Evolutionary conservation across 2,888 invertebrate genomes (phyloP), one percentile per base, ranked within the genome.

Genomic region (Drosophila atroscutellata): DNA sequence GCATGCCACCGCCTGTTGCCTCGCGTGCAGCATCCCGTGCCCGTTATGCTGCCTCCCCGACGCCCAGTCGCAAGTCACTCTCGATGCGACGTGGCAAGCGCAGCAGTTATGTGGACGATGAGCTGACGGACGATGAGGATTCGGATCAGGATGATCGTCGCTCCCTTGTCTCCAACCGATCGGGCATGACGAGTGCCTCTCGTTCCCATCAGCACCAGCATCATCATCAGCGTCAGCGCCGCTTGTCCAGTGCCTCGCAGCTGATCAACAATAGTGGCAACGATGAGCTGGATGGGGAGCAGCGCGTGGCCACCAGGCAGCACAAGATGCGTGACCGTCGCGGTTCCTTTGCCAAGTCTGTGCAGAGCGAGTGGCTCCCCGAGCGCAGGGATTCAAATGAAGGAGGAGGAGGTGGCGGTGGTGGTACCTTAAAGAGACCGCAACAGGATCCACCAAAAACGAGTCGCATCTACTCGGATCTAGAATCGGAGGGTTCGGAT

Each of bases 31-130:
- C 94, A 2, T 95, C 95, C 0, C 94, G 96, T 30, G 93, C 94
- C 0, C 94, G 96, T 9, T 94, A 96, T 37, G 95, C 96, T 3
- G 94, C 94, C 0, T 96, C 96, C 0, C 96, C 96, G 0, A 95
- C 96, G 0, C 94, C 95, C 69, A 96, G 96, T 85, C 94, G 96
- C 37, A 95, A 96, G 78, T 96, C 97, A 0, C 94, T 95, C 88
- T 93, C 94, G 36, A 94, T 95, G 68, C 94, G 94, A 36, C 94
- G 95, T 78, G 92, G 94, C 80, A 92, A 93, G 63, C 92, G 93
- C 55, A 93, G 89, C 64, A 93, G 93, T 62, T 93, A 93, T 52
- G 85, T 90, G 2, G 94, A 94, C 39, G 94, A 94, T 49, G 94
- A 94, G 45, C 92, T 94, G 5, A 94, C 94, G 73, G 94, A 89